These are phyloP conservation scores for Latrodectus geometricus DNA, from an alignment of 1,140 invertebrate species.

Conservation along the genomic window DNA sequence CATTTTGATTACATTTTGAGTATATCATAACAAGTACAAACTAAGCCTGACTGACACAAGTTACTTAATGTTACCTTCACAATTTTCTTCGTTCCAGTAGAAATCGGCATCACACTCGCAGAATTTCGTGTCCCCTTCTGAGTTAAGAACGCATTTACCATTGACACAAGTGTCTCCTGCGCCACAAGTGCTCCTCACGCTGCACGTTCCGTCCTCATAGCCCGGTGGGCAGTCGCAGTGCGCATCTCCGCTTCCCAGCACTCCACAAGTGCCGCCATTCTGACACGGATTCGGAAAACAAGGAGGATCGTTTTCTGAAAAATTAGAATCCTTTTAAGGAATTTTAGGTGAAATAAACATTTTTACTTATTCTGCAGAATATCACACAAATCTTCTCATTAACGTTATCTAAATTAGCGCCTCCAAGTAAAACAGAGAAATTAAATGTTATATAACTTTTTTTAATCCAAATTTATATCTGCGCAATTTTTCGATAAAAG, in stretches of 20 bases:
- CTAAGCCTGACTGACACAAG: background rate
- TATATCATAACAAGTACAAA: background rate
- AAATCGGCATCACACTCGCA: slow-evolving; percentile 19
- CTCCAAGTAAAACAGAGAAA: no score
- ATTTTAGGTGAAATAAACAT: no score
- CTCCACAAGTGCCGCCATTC: background rate
- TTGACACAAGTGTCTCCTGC: background rate
- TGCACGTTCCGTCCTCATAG: background rate
- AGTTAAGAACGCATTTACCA: background rate
- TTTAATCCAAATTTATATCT: no score
- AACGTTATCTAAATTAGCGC: no score
- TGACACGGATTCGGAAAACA: slow-evolving; percentile 11
- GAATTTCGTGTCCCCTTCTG: background rate
- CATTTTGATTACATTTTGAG: background rate
- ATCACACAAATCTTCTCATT: no score
- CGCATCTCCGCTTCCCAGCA: no score
- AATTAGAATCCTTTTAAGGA: background rate
- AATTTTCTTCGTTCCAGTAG: slow-evolving; percentile 15
- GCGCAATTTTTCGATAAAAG: no score
- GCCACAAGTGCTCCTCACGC: background rate
- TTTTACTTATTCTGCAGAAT: no score
- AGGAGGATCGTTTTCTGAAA: background rate
- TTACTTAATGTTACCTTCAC: slow-evolving; percentile 15
- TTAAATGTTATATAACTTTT: no score
- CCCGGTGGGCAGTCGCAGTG: background rate